A percentile compares a stretch with the other conserved stretches of the same genome.
Evolutionary conservation across 2,888 invertebrate species (phyloP).

Genomic region (Seira ritae): DNA sequence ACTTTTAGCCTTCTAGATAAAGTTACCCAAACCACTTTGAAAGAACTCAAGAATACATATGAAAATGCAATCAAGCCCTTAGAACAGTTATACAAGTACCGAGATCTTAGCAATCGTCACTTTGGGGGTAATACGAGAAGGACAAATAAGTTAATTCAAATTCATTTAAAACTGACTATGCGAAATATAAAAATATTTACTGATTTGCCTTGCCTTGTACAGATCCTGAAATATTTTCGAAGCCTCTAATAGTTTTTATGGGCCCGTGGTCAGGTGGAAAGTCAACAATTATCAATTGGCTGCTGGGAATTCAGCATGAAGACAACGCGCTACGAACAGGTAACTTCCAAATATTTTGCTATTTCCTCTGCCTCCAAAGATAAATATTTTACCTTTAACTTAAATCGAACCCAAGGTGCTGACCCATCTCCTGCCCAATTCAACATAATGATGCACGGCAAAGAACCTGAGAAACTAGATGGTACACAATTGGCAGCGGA

Average conservation of each 20-base stretch:
- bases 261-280: constrained; percentile 98
- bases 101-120: constrained; percentile 93
- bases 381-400: too few relatives aligned
- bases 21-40: constrained; percentile 86
- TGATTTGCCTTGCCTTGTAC: constrained; percentile 34
- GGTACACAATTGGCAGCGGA: constrained; percentile 97
- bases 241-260: constrained; percentile 94
- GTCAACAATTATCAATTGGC: constrained; percentile 94
- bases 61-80: constrained; percentile 92
- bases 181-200: neutral
- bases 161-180: too few relatives aligned
- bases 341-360: constrained; percentile 75
- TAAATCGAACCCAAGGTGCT: constrained; percentile 84
- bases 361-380: too few relatives aligned
- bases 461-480: constrained; percentile 89
- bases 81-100: constrained; percentile 92
- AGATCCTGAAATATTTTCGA: constrained; percentile 96
- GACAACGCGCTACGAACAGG: constrained; percentile 91
- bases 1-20: constrained; percentile 84
- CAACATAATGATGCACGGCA: constrained; percentile 92
- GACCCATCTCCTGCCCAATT: constrained; percentile 96
- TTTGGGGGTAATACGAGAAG: constrained; percentile 81
- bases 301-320: constrained; percentile 90
- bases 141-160: too few relatives aligned
- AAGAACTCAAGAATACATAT: constrained; percentile 89